Evolutionary conservation across 1,140 invertebrate species (phyloP).

Genomic region (Leptinotarsa defecta): DNA sequence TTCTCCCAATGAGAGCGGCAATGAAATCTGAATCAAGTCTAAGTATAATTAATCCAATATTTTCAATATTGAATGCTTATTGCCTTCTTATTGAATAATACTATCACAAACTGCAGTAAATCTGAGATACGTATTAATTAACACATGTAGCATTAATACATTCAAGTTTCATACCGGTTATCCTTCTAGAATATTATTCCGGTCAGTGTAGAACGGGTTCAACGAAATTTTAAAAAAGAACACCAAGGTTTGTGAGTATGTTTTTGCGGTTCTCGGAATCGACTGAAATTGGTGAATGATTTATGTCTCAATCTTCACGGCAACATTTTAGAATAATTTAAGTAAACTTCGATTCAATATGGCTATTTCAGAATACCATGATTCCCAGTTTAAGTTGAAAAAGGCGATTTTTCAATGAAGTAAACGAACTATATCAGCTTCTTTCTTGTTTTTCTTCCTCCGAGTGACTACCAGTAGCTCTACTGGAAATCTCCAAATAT

Average conservation of each 20-base stretch:
- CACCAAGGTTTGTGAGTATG: background rate
- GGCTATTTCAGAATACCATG: too few relatives aligned
- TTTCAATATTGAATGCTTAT: background rate
- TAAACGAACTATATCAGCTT: too few relatives aligned
- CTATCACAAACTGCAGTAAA: background rate
- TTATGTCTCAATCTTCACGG: background rate
- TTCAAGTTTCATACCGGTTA: slow-evolving; percentile 5
- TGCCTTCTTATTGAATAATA: background rate
- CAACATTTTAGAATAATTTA: background rate
- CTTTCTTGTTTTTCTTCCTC: too few relatives aligned
- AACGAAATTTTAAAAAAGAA: background rate
- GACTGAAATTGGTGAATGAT: background rate
- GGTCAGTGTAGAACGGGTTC: background rate
- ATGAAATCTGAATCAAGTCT: too few relatives aligned
- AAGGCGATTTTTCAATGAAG: too few relatives aligned
- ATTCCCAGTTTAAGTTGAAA: too few relatives aligned
- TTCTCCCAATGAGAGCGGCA: too few relatives aligned
- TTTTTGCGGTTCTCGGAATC: background rate
- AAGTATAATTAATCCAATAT: background rate
- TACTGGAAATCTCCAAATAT: too few relatives aligned
- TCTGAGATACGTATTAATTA: background rate
- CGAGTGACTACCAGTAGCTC: too few relatives aligned
- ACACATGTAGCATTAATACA: background rate
- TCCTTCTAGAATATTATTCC: slow-evolving; percentile 15
- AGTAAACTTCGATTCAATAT: background rate